Percentiles rank a stretch among this genome's conserved stretches.
Evolutionary conservation across 1,140 invertebrate genomes (phyloP).

Genomic region (Aphelinus certus): DNA sequence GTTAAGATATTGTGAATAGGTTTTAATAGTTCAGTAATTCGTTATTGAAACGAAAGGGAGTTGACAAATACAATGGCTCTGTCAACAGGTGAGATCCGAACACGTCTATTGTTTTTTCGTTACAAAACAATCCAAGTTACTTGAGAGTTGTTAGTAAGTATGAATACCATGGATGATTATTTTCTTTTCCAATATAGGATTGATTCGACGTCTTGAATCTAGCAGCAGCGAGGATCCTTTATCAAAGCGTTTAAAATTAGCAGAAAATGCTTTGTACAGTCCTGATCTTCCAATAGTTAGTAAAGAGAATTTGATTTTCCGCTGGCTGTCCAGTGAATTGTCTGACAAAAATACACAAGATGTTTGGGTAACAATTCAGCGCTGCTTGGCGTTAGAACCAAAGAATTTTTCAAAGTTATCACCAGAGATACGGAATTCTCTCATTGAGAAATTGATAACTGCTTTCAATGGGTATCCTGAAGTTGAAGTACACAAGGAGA

Average conservation of each 20-base stretch:
- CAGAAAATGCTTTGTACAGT: slow-evolving; percentile 51
- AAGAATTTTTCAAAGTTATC: slow-evolving; percentile 42
- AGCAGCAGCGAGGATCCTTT: slow-evolving; percentile 44
- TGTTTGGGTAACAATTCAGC: slow-evolving; percentile 45
- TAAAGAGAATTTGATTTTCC: slow-evolving; percentile 50
- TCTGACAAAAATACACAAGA: slow-evolving; percentile 7
- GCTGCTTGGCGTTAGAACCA: slow-evolving; percentile 42
- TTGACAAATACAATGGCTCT: no score
- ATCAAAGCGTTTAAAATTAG: slow-evolving; percentile 56
- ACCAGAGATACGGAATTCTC: slow-evolving; percentile 40
- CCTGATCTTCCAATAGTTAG: slow-evolving; percentile 45
- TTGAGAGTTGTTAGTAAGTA: no score
- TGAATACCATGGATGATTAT: neutral
- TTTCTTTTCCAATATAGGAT: neutral
- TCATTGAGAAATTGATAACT: slow-evolving; percentile 42
- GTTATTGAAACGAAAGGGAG: no score
- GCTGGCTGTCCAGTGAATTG: slow-evolving; percentile 47
- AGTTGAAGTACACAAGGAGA: slow-evolving; percentile 25
- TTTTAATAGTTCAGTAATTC: no score
- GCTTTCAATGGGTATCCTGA: slow-evolving; percentile 38
- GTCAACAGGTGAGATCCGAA: no score
- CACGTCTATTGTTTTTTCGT: no score
- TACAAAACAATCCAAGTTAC: no score
- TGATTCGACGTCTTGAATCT: slow-evolving; percentile 5
- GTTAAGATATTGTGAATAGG: no score